These are phyloP conservation scores for Phortica variegata DNA, from an alignment of 1,140 invertebrate genomes.

Conservation along the genomic window DNA sequence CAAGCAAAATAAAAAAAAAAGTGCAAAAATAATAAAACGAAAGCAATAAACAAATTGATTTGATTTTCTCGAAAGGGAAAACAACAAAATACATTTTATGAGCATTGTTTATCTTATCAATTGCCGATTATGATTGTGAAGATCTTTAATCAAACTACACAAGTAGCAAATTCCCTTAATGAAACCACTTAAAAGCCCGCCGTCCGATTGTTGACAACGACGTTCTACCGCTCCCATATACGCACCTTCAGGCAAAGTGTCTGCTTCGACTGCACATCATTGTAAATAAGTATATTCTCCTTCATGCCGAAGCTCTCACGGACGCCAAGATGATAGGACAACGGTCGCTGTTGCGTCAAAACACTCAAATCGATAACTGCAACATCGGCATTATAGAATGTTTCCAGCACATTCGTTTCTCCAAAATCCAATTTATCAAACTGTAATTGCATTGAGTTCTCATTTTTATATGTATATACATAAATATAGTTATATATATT, in stretches of 20 bases:
- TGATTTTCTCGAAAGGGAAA: no score
- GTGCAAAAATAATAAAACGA: no score
- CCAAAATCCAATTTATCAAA: slow-evolving; percentile 87
- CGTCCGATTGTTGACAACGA: no score
- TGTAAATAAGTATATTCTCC: slow-evolving; percentile 92
- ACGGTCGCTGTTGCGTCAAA: slow-evolving; percentile 82
- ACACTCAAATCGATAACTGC: slow-evolving; percentile 94
- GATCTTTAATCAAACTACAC: slow-evolving; percentile 33
- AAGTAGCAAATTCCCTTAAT: no score
- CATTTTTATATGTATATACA: neutral
- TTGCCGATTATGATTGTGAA: slow-evolving; percentile 7
- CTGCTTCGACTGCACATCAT: slow-evolving; percentile 85
- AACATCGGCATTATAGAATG: slow-evolving; percentile 96
- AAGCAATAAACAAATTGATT: no score
- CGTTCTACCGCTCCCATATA: slow-evolving; percentile 6
- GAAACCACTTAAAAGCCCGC: no score
- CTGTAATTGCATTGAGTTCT: slow-evolving; percentile 59
- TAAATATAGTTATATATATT: neutral
- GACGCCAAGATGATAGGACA: slow-evolving; percentile 97
- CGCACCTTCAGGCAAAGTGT: slow-evolving; percentile 81
- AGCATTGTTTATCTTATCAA: slow-evolving; percentile 9
- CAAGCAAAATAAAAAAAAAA: no score
- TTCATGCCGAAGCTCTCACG: slow-evolving; percentile 98
- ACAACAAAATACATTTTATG: no score
- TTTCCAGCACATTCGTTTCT: slow-evolving; percentile 80